phyloP scores from a whole-genome alignment of 2,888 invertebrate genomes.

The Melinopterus prodromus region DNA sequence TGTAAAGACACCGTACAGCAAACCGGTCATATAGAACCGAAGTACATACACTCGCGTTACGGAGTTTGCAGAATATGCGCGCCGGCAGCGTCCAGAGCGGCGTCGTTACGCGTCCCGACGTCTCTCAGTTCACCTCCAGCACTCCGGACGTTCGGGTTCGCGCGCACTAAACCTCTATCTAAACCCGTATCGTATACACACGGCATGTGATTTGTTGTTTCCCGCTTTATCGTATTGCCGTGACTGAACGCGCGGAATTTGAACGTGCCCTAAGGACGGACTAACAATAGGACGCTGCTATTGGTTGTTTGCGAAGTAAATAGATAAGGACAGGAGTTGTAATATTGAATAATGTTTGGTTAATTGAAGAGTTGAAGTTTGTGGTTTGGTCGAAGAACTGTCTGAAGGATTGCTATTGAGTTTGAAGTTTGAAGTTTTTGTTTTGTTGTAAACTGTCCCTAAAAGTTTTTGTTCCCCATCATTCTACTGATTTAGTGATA shows the following conservation, averaged over 20 bases:
- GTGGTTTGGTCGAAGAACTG: background rate
- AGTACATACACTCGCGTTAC: background rate
- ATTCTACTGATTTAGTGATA: background rate
- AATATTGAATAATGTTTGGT: background rate
- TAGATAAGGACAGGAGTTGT: background rate
- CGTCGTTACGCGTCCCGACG: constrained; percentile 4
- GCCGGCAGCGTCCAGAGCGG: background rate
- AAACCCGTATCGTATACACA: background rate
- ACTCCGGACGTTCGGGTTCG: background rate
- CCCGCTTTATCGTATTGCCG: background rate
- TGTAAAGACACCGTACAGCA: no score
- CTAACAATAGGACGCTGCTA: background rate
- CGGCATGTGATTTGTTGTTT: background rate
- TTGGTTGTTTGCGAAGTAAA: background rate
- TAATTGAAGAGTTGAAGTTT: background rate
- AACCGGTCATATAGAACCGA: background rate
- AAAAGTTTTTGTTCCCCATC: background rate
- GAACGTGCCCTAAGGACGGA: background rate
- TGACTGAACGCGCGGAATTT: background rate
- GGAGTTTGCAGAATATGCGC: background rate
- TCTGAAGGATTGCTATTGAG: background rate
- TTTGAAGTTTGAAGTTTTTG: background rate
- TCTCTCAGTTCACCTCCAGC: background rate
- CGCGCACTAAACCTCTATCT: background rate
- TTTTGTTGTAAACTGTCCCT: background rate